Percentiles rank a stretch among this genome's conserved stretches.
These are phyloP conservation scores for Probosciger aterrimus DNA, from an alignment of 2,113 vertebrate genomes.

Conservation along the genomic window DNA sequence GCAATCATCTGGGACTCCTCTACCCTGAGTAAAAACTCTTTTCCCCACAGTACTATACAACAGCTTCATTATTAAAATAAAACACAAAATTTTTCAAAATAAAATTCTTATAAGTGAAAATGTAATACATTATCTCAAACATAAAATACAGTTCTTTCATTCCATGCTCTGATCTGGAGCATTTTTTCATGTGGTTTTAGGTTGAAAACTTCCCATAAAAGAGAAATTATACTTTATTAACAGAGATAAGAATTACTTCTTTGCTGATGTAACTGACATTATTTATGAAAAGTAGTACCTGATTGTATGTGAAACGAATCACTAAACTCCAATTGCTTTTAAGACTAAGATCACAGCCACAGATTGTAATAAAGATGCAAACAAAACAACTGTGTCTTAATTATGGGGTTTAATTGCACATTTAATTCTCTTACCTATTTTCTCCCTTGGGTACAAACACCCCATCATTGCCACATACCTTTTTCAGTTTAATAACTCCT, in stretches of 20 bases:
- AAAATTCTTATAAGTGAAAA: neutral
- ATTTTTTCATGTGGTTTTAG: neutral
- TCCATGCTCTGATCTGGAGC: neutral
- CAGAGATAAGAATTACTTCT: neutral
- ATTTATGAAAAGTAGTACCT: neutral
- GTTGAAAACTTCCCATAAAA: neutral
- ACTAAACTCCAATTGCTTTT: neutral
- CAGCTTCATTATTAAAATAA: neutral
- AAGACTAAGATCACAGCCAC: neutral
- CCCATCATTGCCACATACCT: conserved; percentile 68
- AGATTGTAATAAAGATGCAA: neutral
- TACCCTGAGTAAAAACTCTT: neutral
- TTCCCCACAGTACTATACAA: neutral
- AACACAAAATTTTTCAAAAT: neutral
- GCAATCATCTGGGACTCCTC: neutral
- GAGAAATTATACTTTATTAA: neutral
- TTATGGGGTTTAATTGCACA: neutral
- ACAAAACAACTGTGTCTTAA: neutral
- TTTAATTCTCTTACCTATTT: neutral
- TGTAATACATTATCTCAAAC: neutral
- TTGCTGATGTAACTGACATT: neutral
- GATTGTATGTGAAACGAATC: neutral
- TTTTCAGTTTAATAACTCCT: conserved; percentile 91
- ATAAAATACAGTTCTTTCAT: neutral
- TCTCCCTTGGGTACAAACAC: neutral